Base-by-base conservation (phyloP, 2,797 vertebrate genomes). In the Brachyrhaphis roseni region DNA sequence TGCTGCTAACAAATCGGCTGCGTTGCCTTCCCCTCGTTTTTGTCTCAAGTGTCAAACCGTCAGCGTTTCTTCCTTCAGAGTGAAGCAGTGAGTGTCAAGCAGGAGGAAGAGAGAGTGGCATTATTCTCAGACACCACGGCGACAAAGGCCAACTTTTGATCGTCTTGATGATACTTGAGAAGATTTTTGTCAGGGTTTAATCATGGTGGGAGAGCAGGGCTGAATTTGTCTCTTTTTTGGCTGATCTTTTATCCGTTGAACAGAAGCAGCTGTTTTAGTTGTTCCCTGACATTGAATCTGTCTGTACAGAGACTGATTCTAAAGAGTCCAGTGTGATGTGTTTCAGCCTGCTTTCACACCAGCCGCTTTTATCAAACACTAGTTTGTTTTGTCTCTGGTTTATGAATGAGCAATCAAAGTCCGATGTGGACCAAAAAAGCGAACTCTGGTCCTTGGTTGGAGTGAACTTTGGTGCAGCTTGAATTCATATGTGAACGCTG, bases 1-100 rank as follows among this genome's bases (percentile, higher is more conserved):
- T 88, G 89, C 88, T 89, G 82, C 85, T 89, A 88, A 91, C 82
- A 85, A 87, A 89, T 84, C 87, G 72, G 15, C 80, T 78, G 82
- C 75, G 88, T 41, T 84, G 64, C 49, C 71, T 76, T 90, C 85
- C 75, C 26, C 64, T 83, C 81, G 55, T 78, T 90, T 89, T 84
- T 88, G 85, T 90, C 77, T 70, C 53, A 88, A 72, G 86, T 82
- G 88, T 76, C 88, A 89, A 89, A 90, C 78, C 82, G 79, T 85
- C 53, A 62, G 72, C 51, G 51, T 74, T 8, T 18, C 76, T 51
- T 81, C 89, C 85, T 89, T 89, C 89, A 91, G 78, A 75, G 55
- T 66, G 57, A 91, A 89, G 88, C 82, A 86, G 74, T 78, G 87
- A 87, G 82, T 86, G 88, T 86, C 91, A 89, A 78, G 85, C 43